A percentile compares a stretch with the other conserved stretches of the same genome.
Evolutionary conservation across 1,140 invertebrate genomes (phyloP).

Genomic region (Drosophila subpulchrella): DNA sequence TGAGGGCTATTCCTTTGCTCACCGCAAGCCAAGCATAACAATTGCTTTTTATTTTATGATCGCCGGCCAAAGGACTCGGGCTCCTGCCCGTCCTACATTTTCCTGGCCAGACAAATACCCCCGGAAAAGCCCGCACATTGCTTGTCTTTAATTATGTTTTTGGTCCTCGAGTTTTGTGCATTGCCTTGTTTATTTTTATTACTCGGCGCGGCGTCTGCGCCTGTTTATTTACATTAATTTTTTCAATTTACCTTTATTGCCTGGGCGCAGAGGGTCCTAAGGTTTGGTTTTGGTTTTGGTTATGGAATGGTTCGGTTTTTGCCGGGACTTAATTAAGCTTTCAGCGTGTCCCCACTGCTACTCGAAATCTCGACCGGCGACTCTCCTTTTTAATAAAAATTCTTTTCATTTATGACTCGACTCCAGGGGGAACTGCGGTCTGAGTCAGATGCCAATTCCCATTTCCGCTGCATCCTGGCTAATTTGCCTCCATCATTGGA

Average conservation of each 20-base stretch:
- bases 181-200: constrained; percentile 82
- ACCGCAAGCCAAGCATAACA: constrained; percentile 52
- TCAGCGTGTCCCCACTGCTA: constrained; percentile 26
- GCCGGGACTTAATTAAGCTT: constrained; percentile 69
- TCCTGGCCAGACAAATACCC: constrained; percentile 13
- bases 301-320: too few relatives aligned
- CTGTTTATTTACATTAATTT: constrained; percentile 76
- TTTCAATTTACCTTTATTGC: constrained; percentile 81
- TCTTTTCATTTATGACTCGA: constrained; percentile 28
- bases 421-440: constrained; percentile 6
- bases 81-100: neutral
- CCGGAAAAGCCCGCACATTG: constrained; percentile 16
- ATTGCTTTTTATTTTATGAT: constrained; percentile 61
- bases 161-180: constrained; percentile 67
- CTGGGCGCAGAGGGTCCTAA: constrained; percentile 18
- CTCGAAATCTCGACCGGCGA: constrained; percentile 7
- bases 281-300: neutral
- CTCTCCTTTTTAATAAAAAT: constrained; percentile 50
- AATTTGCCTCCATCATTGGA: constrained; percentile 29
- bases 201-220: constrained; percentile 34
- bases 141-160: constrained; percentile 77
- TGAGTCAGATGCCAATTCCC: constrained; percentile 26
- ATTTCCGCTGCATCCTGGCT: constrained; percentile 61
- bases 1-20: neutral
- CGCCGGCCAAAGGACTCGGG: constrained; percentile 4